Evolutionary conservation across 2,888 invertebrate genomes (phyloP).

Genomic region (Pachycephus smyrnensis): DNA sequence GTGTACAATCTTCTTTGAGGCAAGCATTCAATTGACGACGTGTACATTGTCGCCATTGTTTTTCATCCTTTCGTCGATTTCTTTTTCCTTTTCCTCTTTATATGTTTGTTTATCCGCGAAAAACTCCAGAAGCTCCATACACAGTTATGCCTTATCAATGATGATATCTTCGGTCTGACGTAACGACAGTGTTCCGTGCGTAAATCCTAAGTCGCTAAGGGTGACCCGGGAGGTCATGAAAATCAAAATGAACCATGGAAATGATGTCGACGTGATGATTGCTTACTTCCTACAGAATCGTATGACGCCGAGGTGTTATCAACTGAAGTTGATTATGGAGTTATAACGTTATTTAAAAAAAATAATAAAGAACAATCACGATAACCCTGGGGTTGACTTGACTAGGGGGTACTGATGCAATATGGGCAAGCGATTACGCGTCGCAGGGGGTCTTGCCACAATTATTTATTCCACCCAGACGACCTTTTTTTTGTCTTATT

Average conservation of each 20-base stretch:
- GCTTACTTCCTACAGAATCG: background rate
- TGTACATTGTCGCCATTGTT: background rate
- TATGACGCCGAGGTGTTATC: background rate
- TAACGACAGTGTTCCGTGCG: background rate
- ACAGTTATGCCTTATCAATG: background rate
- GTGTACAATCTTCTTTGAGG: too few relatives aligned
- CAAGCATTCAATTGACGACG: background rate
- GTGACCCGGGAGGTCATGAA: background rate
- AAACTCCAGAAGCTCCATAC: background rate
- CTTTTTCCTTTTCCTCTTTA: background rate
- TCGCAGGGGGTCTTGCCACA: constrained; percentile 53
- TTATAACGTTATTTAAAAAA: background rate
- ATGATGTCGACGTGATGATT: background rate
- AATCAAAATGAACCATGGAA: background rate
- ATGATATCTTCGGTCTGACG: background rate
- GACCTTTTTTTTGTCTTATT: background rate
- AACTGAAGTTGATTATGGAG: background rate
- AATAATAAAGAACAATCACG: background rate
- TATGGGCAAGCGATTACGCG: constrained; percentile 39
- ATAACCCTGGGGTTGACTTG: background rate
- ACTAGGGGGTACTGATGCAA: constrained; percentile 49
- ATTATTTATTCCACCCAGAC: constrained; percentile 33
- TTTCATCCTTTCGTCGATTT: background rate
- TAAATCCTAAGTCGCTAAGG: background rate
- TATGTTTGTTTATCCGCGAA: too few relatives aligned